Evolutionary conservation across 2,113 vertebrate species (phyloP).

Genomic region (Trichechus manatus): DNA sequence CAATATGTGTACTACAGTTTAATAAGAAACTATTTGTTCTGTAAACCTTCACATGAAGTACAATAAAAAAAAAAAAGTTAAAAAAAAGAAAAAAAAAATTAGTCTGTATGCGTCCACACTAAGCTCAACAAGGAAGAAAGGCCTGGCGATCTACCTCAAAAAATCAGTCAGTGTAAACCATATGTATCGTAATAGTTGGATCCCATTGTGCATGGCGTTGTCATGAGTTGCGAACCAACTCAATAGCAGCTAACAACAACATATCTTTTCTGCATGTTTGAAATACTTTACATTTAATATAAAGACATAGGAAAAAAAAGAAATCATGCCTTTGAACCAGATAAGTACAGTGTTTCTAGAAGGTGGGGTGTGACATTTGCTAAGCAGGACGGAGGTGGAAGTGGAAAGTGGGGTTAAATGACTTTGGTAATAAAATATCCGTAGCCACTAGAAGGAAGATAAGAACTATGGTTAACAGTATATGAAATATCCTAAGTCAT

Average conservation of each 20-base stretch:
- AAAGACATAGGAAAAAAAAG: neutral
- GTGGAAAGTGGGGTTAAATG: neutral
- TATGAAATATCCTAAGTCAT: neutral
- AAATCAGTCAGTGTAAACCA: too few species aligned
- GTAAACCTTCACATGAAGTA: too few species aligned
- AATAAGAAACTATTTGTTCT: too few species aligned
- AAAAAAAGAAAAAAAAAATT: neutral
- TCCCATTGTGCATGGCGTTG: too few species aligned
- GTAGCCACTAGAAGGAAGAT: neutral
- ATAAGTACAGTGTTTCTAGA: neutral
- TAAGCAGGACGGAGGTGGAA: neutral
- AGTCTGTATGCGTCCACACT: neutral
- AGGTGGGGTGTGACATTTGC: neutral
- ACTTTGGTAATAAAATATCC: neutral
- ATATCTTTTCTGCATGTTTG: neutral
- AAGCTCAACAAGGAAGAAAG: too few species aligned
- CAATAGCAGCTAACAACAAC: neutral
- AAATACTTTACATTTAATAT: neutral
- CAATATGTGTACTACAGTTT: too few species aligned
- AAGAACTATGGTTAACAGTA: neutral
- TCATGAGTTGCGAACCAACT: too few species aligned
- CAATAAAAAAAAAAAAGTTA: too few species aligned
- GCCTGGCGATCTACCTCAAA: too few species aligned
- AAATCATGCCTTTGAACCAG: neutral
- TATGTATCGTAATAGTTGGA: too few species aligned